phyloP scores from a whole-genome alignment of 2,888 invertebrate species.

The Lutraria lutraria region DNA sequence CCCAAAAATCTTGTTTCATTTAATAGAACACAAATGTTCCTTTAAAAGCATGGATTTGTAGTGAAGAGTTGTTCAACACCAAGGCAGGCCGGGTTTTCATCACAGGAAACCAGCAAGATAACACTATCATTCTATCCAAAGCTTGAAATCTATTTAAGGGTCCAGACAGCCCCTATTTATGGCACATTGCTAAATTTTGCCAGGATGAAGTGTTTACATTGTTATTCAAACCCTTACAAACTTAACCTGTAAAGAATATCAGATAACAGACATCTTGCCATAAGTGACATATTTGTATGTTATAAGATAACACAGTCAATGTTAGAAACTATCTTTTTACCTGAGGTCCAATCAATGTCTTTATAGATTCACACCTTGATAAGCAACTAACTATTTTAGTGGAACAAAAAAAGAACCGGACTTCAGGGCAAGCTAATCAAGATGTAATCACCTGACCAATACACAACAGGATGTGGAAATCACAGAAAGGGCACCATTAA shows the following conservation, averaged over 20 bases:
- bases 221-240: not conserved
- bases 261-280: slow-evolving; percentile 7
- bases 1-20: too few relatives aligned
- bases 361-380: too few relatives aligned
- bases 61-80: not conserved
- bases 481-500: too few relatives aligned
- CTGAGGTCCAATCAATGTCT: not conserved
- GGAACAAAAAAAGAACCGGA: too few relatives aligned
- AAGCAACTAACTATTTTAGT: too few relatives aligned
- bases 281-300: slow-evolving; percentile 14
- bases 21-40: too few relatives aligned
- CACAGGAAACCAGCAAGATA: not conserved
- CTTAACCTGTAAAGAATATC: not conserved
- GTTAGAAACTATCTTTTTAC: not conserved
- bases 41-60: not conserved
- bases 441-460: too few relatives aligned
- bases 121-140: not conserved
- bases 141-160: not conserved
- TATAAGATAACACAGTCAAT: not conserved
- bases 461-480: too few relatives aligned
- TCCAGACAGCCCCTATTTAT: not conserved
- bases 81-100: not conserved
- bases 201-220: not conserved
- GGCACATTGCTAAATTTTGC: not conserved
- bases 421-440: too few relatives aligned